Percentiles rank a stretch among this genome's conserved stretches.
These are phyloP conservation scores for Spinus olivaceus DNA, from an alignment of 2,797 vertebrate species.

Conservation along the genomic window DNA sequence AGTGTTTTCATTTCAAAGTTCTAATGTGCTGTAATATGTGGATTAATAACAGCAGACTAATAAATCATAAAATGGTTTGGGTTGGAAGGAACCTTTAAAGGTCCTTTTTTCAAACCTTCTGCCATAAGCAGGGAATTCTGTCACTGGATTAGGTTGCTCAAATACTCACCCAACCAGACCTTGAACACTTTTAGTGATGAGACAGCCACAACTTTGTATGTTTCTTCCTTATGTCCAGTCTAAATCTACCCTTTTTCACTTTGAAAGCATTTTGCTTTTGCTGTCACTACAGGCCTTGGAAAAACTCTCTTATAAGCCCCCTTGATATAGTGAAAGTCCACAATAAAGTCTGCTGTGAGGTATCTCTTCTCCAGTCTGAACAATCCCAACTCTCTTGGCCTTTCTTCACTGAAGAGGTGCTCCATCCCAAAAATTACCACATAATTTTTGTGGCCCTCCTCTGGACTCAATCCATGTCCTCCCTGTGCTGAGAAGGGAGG, in stretches of 20 bases:
- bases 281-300: not conserved
- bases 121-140: not conserved
- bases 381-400: not conserved
- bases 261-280: not conserved
- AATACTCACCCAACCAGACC: not conserved
- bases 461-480: rapidly evolving
- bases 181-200: not conserved
- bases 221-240: not conserved
- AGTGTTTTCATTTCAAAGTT: not conserved
- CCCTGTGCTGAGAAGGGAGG: not conserved
- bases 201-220: not conserved
- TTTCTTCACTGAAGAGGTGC: not conserved
- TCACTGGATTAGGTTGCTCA: not conserved
- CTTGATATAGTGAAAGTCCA: not conserved
- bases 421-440: not conserved
- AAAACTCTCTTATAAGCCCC: not conserved
- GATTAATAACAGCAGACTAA: not conserved
- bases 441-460: not conserved
- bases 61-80: not conserved
- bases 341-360: rapidly evolving
- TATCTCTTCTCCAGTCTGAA: not conserved
- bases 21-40: not conserved
- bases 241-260: not conserved
- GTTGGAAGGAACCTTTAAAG: not conserved
- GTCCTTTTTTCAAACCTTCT: not conserved